Base-by-base conservation (phyloP, 1,140 invertebrate genomes). In the Cepaea nemoralis region DNA sequence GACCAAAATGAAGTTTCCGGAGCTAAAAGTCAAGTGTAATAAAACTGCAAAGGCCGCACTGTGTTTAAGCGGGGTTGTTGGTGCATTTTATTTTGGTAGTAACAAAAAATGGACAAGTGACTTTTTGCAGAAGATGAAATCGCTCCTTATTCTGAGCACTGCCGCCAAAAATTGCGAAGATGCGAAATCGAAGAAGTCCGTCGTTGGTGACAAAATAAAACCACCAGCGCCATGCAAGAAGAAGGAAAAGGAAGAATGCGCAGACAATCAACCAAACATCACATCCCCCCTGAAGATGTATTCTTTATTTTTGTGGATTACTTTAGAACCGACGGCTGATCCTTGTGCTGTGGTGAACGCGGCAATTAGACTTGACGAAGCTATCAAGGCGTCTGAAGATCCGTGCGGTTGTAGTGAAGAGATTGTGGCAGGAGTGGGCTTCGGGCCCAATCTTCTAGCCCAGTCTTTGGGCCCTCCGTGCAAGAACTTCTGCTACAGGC, bases 401-500 rank as follows among this genome's bases (percentile, higher is more conserved):
- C 78, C 45, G 24, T 55, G 69, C 22, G 69, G 48, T 14, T 40
- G 40, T 35, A 55, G 69, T 48, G 66, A 79, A 10, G 77, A 69
- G 39, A 79, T 80, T 37, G 42, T 80, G 2, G 78, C 78, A 14
- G 78, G 78, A 33, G 69, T 80, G 3, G 78, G 78, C 3, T 80
- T 80, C n/a, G 78, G 78, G 40, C 78, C 78, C 1, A 80, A 80
- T 39, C n/a, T 80, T 8, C 39, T n/a, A 6, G 35, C 67, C 40
- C 78, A 80, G 48, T 45, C 45, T 39, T 33, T 70, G 67, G 67
- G 66, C 8, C 24, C 5, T 22, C 14, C 55, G 14, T 71, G 78
- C 69, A 80, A 80, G 78, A 80, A 73, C 33, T 80, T 73, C 78
- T 71, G 35, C 69, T 80, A 80, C 78, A n/a, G 42, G 6, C n/a